Conservation (phyloP, 2,113 vertebrate species). For the Neotoma lepida region DNA sequence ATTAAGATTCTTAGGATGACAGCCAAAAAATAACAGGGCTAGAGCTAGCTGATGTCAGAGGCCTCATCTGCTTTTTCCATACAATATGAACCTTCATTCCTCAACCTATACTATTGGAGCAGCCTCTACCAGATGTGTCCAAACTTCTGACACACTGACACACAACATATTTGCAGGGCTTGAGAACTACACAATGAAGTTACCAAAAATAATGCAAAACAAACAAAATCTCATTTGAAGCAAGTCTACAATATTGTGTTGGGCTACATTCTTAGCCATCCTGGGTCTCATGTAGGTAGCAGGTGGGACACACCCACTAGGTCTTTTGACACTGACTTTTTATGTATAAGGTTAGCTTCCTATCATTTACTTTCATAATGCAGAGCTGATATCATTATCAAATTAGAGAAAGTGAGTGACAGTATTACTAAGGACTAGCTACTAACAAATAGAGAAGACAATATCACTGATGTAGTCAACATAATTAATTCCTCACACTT, state of each 20-base stretch:
- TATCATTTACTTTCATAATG: conserved; percentile 12
- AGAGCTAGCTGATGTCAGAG: not conserved
- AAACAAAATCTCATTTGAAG: not conserved
- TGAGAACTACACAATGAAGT: not conserved
- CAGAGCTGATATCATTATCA: not conserved
- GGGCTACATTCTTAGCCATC: not conserved
- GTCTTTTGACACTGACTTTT: not conserved
- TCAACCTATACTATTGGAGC: not conserved
- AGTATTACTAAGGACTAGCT: not conserved
- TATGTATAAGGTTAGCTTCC: not conserved
- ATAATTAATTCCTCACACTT: not conserved
- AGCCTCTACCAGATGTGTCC: not conserved
- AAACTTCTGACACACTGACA: not conserved
- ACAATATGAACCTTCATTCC: not conserved
- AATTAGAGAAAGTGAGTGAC: not conserved
- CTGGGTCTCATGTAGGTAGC: not conserved
- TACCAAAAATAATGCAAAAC: not conserved
- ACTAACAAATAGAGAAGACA: not conserved
- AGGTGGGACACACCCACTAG: not conserved
- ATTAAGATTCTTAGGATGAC: not conserved
- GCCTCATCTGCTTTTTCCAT: not conserved
- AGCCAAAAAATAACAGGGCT: not conserved
- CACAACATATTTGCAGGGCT: not conserved
- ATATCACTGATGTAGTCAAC: not conserved
- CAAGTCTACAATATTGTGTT: not conserved